Percentiles rank a stretch among this genome's conserved stretches.
These are phyloP conservation scores for Coryphaenoides rupestris DNA, from an alignment of 2,113 vertebrate species.

Conservation along the genomic window DNA sequence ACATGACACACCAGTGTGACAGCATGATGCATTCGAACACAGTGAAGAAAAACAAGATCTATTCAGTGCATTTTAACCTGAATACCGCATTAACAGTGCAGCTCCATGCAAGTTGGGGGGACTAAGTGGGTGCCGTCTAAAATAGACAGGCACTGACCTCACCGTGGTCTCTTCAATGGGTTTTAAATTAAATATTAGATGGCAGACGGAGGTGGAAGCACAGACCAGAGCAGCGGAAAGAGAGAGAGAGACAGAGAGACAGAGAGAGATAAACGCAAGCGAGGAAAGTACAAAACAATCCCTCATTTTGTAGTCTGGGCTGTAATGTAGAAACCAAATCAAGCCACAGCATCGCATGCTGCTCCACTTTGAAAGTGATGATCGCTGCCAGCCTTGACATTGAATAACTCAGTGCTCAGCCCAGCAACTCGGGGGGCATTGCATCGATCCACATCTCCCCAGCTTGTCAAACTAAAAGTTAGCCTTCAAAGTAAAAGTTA, in stretches of 20 bases:
- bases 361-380: background rate
- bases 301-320: background rate
- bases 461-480: too few relatives aligned
- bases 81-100: background rate
- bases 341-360: background rate
- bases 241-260: background rate
- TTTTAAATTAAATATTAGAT: background rate
- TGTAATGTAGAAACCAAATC: background rate
- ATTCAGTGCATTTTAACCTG: background rate
- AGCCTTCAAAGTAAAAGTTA: too few relatives aligned
- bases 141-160: background rate
- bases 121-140: background rate
- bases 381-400: too few relatives aligned
- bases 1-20: too few relatives aligned
- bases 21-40: too few relatives aligned
- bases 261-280: background rate
- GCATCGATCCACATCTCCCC: too few relatives aligned
- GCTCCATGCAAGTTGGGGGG: background rate
- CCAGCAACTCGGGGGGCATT: too few relatives aligned
- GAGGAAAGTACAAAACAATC: background rate
- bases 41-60: too few relatives aligned
- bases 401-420: too few relatives aligned
- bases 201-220: background rate
- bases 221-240: background rate
- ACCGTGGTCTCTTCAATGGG: background rate